Conservation (phyloP, 1,140 invertebrate genomes). For the Homarus americanus region DNA sequence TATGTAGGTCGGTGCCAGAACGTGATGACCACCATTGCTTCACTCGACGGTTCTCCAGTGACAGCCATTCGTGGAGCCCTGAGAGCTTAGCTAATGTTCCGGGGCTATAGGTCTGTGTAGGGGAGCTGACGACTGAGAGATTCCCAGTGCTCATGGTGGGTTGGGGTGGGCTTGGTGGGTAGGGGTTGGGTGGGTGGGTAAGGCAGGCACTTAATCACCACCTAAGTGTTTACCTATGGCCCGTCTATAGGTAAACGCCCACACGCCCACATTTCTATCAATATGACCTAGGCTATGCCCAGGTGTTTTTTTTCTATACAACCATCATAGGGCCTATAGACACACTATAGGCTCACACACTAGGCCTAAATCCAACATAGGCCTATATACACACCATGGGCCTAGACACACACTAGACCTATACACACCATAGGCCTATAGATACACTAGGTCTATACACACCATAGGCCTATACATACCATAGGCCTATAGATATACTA, state of each 20-base stretch:
- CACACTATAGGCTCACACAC: too few relatives aligned
- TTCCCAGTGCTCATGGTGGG: conserved; percentile 49
- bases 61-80: conserved; percentile 70
- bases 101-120: background rate
- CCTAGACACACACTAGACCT: background rate
- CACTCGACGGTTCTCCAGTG: conserved; percentile 60
- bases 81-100: conserved; percentile 61
- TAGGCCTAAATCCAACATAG: too few relatives aligned
- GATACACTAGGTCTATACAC: background rate
- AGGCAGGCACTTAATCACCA: background rate
- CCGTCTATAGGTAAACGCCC: background rate
- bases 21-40: conserved; percentile 69
- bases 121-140: conserved; percentile 23
- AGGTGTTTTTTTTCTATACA: too few relatives aligned
- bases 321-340: too few relatives aligned
- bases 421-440: background rate
- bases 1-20: conserved; percentile 63
- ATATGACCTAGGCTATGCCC: too few relatives aligned
- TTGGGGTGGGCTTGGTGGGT: background rate
- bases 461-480: background rate
- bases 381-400: too few relatives aligned
- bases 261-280: background rate
- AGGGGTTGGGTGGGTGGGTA: background rate
- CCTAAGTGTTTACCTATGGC: background rate
- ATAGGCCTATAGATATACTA: too few relatives aligned